These are phyloP conservation scores for Tachysurus fulvidraco DNA, from an alignment of 2,113 vertebrate genomes.

Conservation along the genomic window DNA sequence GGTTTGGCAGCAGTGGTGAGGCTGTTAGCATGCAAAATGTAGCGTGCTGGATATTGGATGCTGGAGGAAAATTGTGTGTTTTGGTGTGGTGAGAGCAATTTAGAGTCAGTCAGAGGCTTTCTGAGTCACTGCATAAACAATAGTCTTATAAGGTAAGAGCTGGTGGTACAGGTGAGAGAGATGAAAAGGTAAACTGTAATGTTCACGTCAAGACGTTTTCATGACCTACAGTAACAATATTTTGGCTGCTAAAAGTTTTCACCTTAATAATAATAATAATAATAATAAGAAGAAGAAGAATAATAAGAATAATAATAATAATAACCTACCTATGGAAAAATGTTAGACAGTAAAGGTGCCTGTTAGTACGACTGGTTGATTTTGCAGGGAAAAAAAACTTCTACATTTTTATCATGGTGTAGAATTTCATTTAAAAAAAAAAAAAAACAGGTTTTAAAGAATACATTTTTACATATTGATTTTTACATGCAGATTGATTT, in stretches of 20 bases:
- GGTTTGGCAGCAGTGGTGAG: conserved; percentile 16
- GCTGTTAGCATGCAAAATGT: conserved; percentile 23
- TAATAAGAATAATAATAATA: not conserved
- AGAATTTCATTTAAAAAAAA: not conserved
- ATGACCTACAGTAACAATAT: not conserved
- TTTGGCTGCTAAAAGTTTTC: not conserved
- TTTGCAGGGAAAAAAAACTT: not conserved
- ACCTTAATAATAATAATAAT: not conserved
- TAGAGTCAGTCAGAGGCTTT: not conserved
- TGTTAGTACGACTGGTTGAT: not conserved
- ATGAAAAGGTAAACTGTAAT: not conserved
- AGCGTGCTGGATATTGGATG: conserved; percentile 14
- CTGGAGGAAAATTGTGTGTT: not conserved
- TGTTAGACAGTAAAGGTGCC: not conserved
- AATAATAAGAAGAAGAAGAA: not conserved
- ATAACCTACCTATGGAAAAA: not conserved
- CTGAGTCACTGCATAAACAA: not conserved
- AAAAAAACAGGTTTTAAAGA: not conserved
- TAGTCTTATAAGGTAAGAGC: not conserved
- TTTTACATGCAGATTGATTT: not conserved
- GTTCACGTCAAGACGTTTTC: not conserved
- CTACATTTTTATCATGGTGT: not conserved
- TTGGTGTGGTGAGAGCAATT: not conserved
- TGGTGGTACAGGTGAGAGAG: not conserved
- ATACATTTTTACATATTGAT: not conserved